A percentile compares a stretch with the other conserved stretches of the same genome.
Evolutionary conservation across 2,797 vertebrate genomes (phyloP).

Genomic region (Sphaeramia orbicularis): DNA sequence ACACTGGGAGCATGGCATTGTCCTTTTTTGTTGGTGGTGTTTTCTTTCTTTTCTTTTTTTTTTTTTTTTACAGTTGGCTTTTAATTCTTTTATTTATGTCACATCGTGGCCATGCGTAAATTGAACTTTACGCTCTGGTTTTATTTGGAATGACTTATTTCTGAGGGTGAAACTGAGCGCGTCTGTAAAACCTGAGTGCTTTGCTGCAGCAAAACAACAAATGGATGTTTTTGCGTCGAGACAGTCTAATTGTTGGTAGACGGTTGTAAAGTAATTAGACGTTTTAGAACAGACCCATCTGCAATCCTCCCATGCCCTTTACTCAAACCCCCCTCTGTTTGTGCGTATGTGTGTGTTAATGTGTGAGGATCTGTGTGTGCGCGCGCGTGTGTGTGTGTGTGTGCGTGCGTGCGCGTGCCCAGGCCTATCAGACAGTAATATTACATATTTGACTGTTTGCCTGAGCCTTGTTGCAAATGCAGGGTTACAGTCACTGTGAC

Average conservation of each 20-base stretch:
- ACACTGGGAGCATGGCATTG: background rate
- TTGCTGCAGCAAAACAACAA: conserved; percentile 86
- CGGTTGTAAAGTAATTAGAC: conserved; percentile 96
- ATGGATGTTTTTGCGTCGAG: conserved; percentile 88
- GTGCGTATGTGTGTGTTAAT: conserved; percentile 6
- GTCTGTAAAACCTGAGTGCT: background rate
- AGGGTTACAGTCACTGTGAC: conserved; percentile 36
- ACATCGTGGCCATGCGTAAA: too few relatives aligned
- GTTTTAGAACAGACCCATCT: conserved; percentile 91
- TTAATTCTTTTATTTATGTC: rapidly evolving
- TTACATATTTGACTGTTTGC: conserved; percentile 46
- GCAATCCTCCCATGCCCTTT: conserved; percentile 51
- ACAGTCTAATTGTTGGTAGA: conserved; percentile 91
- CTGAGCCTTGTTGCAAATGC: conserved; percentile 36
- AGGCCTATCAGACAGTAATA: conserved; percentile 24
- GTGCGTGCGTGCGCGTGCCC: conserved; percentile 13
- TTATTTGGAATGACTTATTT: too few relatives aligned
- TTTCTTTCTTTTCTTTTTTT: too few relatives aligned
- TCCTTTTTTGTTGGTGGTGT: too few relatives aligned
- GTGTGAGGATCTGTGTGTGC: too few relatives aligned
- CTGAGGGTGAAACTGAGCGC: too few relatives aligned
- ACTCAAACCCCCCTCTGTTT: background rate
- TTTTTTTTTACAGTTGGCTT: too few relatives aligned
- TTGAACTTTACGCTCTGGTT: too few relatives aligned
- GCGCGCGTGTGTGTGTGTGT: conserved; percentile 10